phyloP scores from a whole-genome alignment of 2,113 vertebrate species.

The Paracanthobrama guichenoti region DNA sequence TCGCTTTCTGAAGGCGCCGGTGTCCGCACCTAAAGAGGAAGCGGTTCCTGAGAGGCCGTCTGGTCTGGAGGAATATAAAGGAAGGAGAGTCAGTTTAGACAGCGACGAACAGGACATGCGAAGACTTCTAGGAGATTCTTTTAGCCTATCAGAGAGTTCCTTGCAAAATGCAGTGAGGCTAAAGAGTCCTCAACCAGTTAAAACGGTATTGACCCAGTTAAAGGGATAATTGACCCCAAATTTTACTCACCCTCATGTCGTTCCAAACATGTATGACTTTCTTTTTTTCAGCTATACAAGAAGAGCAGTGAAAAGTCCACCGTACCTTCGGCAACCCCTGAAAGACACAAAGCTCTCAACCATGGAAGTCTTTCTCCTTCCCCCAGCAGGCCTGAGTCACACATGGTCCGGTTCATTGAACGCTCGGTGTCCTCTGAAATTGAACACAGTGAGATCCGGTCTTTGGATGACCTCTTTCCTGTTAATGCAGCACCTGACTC shows the following conservation, averaged over 20 bases:
- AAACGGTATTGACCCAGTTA: conserved; percentile 51
- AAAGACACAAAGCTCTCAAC: neutral
- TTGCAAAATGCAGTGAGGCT: neutral
- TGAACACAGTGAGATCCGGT: conserved; percentile 67
- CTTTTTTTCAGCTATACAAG: conserved; percentile 53
- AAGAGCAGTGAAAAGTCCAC: conserved; percentile 36
- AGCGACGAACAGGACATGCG: conserved; percentile 79
- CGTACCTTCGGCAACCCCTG: conserved; percentile 11
- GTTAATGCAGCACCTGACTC: neutral
- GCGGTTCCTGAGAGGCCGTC: conserved; percentile 6
- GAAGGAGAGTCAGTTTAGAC: conserved; percentile 60
- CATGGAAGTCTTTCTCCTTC: neutral
- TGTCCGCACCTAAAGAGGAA: neutral
- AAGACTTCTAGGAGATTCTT: conserved; percentile 65
- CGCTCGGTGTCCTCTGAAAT: conserved; percentile 58
- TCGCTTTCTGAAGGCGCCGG: conserved; percentile 65
- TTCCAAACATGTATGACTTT: neutral
- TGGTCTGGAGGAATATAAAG: conserved; percentile 7
- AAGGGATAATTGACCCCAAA: neutral
- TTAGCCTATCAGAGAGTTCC: conserved; percentile 61
- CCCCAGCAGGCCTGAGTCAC: conserved; percentile 19
- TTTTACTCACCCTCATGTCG: neutral
- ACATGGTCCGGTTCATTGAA: neutral
- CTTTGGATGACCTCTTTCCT: conserved; percentile 76
- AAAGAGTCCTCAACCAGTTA: conserved; percentile 12